Base-by-base conservation (phyloP, 2,888 invertebrate species). In the Muschampia plurimacula region DNA sequence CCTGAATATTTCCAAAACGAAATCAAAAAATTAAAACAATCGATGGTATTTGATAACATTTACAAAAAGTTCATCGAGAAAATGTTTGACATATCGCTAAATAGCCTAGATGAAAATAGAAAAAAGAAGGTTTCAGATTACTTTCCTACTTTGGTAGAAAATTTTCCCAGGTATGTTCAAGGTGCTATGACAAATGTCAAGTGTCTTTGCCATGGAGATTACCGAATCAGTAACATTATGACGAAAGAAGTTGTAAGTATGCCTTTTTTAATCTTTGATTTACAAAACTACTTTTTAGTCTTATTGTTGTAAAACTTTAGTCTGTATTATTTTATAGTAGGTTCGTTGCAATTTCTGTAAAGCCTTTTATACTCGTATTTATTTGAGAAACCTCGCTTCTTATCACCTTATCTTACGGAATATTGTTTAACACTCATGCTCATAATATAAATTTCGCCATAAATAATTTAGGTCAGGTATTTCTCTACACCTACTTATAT, bases 171-270 rank as follows among this genome's bases (percentile, higher is more conserved):
- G 9, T 82, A 85, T 73, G 74, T 79, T 12, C 74, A 74, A n/a
- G 84, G 84, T 1, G 69, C 49, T 7, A 75, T 76, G 32, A 72
- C 74, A 10, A 64, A 68, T 2, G 49, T 79, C n/a, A 74, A 79
- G 15, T 86, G 85, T 69, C 67, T 90, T 6, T 84, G 86, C 62
- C 91, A 91, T 74, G 90, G 91, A 1, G 91, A 91, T 78, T 92
- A 83, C 69, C 86, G 85, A 74, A 80, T 84, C n/a, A 88, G 84
- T 69, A 91, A 92, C 78, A 81, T 91, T 28, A 75, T 92, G 79
- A 66, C 78, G 10, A 88, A 84, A 77, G 81, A 85, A 76, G 67
- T 52, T 22, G 91, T 91, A 81, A 85, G 88, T 84, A 69, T 28
- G 69, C 15, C 8, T 0, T 10, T n/a, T 63, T 63, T 13, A 32